Percentiles rank a stretch among this genome's conserved stretches.
Evolutionary conservation across 2,888 invertebrate species (phyloP).

Genomic region (Amiota mariae): DNA sequence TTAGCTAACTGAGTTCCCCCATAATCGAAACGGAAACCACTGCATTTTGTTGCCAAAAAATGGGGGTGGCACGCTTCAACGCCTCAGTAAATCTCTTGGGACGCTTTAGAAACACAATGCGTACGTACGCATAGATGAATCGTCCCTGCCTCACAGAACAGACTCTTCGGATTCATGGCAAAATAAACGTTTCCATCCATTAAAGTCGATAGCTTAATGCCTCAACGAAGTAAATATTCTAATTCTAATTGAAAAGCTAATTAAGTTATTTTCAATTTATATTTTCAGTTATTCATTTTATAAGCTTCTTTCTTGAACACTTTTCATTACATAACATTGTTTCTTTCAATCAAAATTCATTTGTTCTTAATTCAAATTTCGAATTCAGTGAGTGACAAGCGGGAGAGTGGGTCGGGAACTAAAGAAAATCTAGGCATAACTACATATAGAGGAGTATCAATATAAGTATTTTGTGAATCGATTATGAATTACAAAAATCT

Average conservation of each 20-base stretch:
- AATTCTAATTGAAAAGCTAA: conserved; percentile 9
- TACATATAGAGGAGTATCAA: too few species aligned
- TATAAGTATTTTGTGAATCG: too few species aligned
- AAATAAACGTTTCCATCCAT: conserved; percentile 5
- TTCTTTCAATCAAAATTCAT: too few species aligned
- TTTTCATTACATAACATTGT: background rate
- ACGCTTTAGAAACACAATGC: conserved; percentile 65
- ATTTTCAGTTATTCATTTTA: background rate
- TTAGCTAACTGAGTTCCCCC: conserved; percentile 35
- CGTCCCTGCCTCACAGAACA: conserved; percentile 21
- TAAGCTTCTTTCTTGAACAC: background rate
- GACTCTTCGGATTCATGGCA: conserved; percentile 16
- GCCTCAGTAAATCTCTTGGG: conserved; percentile 69
- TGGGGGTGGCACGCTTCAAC: conserved; percentile 71
- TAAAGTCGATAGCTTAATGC: conserved; percentile 11
- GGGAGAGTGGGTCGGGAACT: too few species aligned
- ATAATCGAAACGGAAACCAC: conserved; percentile 64
- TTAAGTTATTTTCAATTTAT: conserved; percentile 6
- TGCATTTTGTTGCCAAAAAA: conserved; percentile 66
- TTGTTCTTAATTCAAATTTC: too few species aligned
- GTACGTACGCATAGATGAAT: conserved; percentile 61
- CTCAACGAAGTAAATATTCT: background rate
- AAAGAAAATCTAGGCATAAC: too few species aligned
- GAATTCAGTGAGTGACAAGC: too few species aligned
- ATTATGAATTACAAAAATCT: background rate